Base-by-base conservation (phyloP, 2,113 vertebrate genomes). In the Amblyornis subalaris region DNA sequence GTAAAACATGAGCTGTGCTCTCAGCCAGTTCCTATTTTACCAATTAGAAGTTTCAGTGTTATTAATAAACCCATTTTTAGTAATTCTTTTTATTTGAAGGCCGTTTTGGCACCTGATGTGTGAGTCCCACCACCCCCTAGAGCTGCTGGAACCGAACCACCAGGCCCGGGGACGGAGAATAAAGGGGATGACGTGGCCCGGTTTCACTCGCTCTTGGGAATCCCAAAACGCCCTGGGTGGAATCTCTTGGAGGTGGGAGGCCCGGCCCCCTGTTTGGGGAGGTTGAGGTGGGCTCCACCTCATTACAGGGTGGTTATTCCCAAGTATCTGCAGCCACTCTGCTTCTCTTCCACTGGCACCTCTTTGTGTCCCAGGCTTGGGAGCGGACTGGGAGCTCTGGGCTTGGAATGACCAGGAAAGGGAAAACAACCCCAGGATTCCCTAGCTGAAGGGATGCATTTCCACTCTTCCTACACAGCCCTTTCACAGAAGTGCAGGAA, bases 111-210 rank as follows among this genome's bases (percentile, higher is more conserved):
- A 3, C 25, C 10, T 4, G 19, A 6, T 2, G 24, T 2, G 1
- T 3, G 20, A 35, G 26, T 64, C 12, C 28, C 24, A 4, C 10
- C 9, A 0, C 2, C 17, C 15, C 24, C 23, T 18, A 9, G 35
- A 11, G 12, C 16, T 20, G 54, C 64, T 36, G 42, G 67, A 66
- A 28, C 7, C 35, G 48, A 20, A 18, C 10, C 0, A 7, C 2
- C 5, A 5, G 28, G n/a, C 15, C 44, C 19, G 2, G 24, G 45
- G 25, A 38, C 7, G 7, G 14, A 31, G 12, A 60, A 3, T 4
- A 12, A 31, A 17, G 60, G 0, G 0, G 14, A 23, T 0, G 0
- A 7, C 1, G 1, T 3, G 31, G 22, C 16, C 48, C 48, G 2
- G 5, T 54, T 79, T 94, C 7, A 2, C 40, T 44, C 67, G 45